These are phyloP conservation scores for Melanotaenia nigrans DNA, from an alignment of 2,797 vertebrate genomes.

Conservation along the genomic window DNA sequence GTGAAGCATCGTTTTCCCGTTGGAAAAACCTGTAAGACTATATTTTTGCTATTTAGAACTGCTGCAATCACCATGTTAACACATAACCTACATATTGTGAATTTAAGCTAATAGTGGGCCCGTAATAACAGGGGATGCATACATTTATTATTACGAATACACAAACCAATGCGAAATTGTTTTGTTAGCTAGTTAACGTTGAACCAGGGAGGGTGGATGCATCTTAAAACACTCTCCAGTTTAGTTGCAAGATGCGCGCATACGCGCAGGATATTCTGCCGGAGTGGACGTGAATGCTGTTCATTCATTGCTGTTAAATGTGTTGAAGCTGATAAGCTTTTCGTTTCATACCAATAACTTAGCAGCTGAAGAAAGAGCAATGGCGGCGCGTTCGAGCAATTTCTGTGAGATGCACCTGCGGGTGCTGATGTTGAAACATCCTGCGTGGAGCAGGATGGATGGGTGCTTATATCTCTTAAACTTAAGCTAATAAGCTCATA, in stretches of 20 bases:
- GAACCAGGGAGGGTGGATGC: neutral
- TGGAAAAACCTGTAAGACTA: neutral
- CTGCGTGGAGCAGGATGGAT: slow-evolving; percentile 2
- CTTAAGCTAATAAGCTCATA: neutral
- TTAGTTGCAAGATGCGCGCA: neutral
- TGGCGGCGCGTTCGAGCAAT: slow-evolving; percentile 87
- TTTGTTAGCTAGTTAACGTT: neutral
- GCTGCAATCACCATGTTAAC: slow-evolving; percentile 8
- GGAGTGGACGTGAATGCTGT: neutral
- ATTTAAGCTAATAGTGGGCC: accelerated
- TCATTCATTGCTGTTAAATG: too few species aligned
- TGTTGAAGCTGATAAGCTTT: neutral
- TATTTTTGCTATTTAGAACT: neutral
- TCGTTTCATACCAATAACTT: slow-evolving; percentile 11
- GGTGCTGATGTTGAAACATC: slow-evolving; percentile 66
- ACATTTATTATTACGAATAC: neutral
- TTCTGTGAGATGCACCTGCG: slow-evolving; percentile 82
- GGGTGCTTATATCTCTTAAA: neutral
- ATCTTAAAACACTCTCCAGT: neutral
- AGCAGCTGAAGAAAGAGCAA: slow-evolving; percentile 38
- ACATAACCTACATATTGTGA: neutral
- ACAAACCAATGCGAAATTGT: neutral
- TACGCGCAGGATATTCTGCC: neutral
- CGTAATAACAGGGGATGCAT: neutral
- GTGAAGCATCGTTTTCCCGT: neutral